Evolutionary conservation across 2,797 vertebrate species (phyloP), one percentile per base, ranked within the genome.

Genomic region (Clarias laeviceps): DNA sequence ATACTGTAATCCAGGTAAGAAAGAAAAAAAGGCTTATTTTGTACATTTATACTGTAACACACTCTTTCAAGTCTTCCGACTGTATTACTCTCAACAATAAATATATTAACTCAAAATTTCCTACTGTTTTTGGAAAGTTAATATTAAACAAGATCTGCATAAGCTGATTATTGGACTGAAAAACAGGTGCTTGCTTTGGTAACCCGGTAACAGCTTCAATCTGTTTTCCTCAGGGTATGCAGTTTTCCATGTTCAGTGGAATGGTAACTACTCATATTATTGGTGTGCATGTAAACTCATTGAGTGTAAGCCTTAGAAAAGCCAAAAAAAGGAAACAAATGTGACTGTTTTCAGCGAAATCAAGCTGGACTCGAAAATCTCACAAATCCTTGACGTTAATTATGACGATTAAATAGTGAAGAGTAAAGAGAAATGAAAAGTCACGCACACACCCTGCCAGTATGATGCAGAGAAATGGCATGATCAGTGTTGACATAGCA

Each of bases 401-500:
- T 24, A 6, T 29, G 32, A 32, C 29, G n/a, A 50, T 45, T 22
- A 24, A 73, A 62, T 27, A 6, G 40, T 20, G 34, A 50, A 73
- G 45, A 73, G 20, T 45, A 7, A 74, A 62, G 24, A 15, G 18
- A 50, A 34, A 7, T 34, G 54, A 27, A 50, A 64, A 83, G 69
- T 59, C 68, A 73, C 8, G 32, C 66, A 73, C 56, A 74, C 54
- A 62, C 68, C 57, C 69, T 73, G 56, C 70, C 70, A 64, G 59
- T 34, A 32, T 76, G 59, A 83, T 57, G 82, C 45, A 81, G 61
- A 54, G 73, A 77, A 76, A 76, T n/a, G 20, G 72, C n/a, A 77
- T 34, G 27, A 37, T 56, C 72, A 17, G 62, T 66, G 82, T 64
- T 84, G 82, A 77, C 73, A 84, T 84, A 66, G 82, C 82, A 84